Percentiles rank a stretch among this genome's conserved stretches.
These are phyloP conservation scores for Salminus brasiliensis DNA, from an alignment of 2,113 vertebrate genomes.

Conservation along the genomic window DNA sequence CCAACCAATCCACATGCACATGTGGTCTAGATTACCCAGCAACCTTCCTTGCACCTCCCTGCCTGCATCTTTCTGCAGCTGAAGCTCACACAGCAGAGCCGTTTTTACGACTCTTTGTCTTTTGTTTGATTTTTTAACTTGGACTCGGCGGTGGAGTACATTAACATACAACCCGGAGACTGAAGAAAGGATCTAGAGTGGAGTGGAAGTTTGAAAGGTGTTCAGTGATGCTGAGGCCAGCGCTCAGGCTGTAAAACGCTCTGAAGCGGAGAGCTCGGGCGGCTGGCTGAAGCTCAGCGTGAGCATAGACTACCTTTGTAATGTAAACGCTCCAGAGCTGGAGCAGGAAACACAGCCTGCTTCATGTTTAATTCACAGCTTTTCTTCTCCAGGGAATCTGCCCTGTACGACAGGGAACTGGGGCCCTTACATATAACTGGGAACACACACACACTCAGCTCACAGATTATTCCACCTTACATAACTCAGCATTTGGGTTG, in stretches of 20 bases:
- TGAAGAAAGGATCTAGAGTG: slow-evolving; percentile 38
- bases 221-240: slow-evolving; percentile 4
- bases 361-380: slow-evolving; percentile 67
- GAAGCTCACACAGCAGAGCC: slow-evolving; percentile 21
- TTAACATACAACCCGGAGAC: slow-evolving; percentile 48
- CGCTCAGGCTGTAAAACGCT: slow-evolving; percentile 30
- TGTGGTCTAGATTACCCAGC: slow-evolving; percentile 52
- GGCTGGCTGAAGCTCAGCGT: slow-evolving; percentile 10
- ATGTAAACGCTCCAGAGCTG: slow-evolving; percentile 36
- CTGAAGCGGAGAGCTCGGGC: slow-evolving; percentile 26
- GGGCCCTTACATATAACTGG: slow-evolving; percentile 32
- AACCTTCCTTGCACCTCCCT: neutral
- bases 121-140: slow-evolving; percentile 54
- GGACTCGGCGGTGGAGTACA: slow-evolving; percentile 34
- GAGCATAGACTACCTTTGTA: slow-evolving; percentile 36
- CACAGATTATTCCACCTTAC: slow-evolving; percentile 21
- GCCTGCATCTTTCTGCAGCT: slow-evolving; percentile 20
- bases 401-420: slow-evolving; percentile 34
- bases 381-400: slow-evolving; percentile 36
- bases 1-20: slow-evolving; percentile 32
- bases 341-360: slow-evolving; percentile 58
- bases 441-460: slow-evolving; percentile 5
- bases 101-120: slow-evolving; percentile 48
- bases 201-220: slow-evolving; percentile 42
- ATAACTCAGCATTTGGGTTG: neutral